Conservation (phyloP, 2,113 vertebrate species). For the Protomyctophum bolini region DNA sequence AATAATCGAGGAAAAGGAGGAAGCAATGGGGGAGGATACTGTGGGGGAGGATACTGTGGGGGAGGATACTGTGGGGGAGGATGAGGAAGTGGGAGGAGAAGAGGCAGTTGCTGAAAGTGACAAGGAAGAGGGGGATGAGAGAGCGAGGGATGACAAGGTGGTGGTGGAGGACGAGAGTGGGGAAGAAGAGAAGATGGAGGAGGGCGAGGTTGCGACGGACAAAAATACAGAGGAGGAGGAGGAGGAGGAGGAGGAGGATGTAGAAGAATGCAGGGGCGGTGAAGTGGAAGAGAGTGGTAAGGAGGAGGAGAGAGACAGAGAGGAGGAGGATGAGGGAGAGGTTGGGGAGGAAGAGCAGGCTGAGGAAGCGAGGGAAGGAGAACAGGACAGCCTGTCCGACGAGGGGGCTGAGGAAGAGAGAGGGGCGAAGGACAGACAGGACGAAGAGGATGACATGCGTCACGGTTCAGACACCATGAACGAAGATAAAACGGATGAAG, state of each 20-base stretch:
- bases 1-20: not conserved
- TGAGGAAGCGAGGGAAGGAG: conserved; percentile 23
- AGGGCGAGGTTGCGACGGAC: not conserved
- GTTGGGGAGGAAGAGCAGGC: not conserved
- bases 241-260: conserved; percentile 16
- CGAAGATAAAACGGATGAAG: conserved; percentile 36
- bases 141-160: not conserved
- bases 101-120: conserved; percentile 1
- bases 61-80: not conserved
- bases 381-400: conserved; percentile 1
- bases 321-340: not conserved
- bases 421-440: not conserved
- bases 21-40: not conserved
- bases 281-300: conserved; percentile 6
- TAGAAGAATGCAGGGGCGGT: not conserved
- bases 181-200: not conserved
- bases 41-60: not conserved
- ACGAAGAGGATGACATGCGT: conserved; percentile 40
- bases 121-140: not conserved
- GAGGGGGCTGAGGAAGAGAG: conserved; percentile 10
- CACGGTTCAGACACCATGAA: conserved; percentile 26
- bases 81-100: not conserved
- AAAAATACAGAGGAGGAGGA: not conserved
- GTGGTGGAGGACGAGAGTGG: not conserved
- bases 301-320: not conserved